phyloP scores from a whole-genome alignment of 2,797 vertebrate species.

The Echiichthys vipera region DNA sequence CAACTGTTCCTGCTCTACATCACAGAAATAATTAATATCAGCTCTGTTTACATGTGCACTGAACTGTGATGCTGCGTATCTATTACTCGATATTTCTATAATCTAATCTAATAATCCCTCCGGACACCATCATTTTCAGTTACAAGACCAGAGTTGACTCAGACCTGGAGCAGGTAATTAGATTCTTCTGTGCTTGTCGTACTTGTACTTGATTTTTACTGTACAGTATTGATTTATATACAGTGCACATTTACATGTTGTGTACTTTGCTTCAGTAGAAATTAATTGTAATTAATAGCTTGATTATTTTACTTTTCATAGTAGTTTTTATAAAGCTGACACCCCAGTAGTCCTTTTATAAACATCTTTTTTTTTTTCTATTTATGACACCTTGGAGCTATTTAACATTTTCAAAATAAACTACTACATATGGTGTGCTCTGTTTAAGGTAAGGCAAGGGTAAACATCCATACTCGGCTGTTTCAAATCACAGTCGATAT shows the following conservation, averaged over 20 bases:
- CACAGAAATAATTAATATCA: slow-evolving; percentile 6
- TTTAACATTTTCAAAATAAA: neutral
- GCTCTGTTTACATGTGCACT: slow-evolving; percentile 11
- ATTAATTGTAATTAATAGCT: neutral
- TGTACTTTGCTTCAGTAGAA: neutral
- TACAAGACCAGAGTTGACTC: neutral
- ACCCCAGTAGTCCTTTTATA: neutral
- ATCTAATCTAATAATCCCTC: slow-evolving; percentile 9
- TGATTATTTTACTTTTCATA: neutral
- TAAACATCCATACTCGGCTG: slow-evolving; percentile 35
- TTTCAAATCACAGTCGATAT: slow-evolving; percentile 51
- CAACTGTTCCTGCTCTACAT: slow-evolving; percentile 1
- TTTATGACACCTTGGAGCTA: neutral
- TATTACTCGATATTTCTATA: slow-evolving; percentile 6
- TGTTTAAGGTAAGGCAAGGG: slow-evolving; percentile 19
- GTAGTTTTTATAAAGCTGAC: neutral
- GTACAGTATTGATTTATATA: neutral
- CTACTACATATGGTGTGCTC: neutral
- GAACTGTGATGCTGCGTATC: slow-evolving; percentile 10
- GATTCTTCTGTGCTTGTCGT: neutral
- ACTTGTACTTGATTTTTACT: neutral
- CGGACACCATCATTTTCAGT: slow-evolving; percentile 1
- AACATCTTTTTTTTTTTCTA: neutral
- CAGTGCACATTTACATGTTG: neutral
- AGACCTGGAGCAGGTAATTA: slow-evolving; percentile 13